Evolutionary conservation across 2,113 vertebrate species (phyloP).

Genomic region (Centropus unirufus): DNA sequence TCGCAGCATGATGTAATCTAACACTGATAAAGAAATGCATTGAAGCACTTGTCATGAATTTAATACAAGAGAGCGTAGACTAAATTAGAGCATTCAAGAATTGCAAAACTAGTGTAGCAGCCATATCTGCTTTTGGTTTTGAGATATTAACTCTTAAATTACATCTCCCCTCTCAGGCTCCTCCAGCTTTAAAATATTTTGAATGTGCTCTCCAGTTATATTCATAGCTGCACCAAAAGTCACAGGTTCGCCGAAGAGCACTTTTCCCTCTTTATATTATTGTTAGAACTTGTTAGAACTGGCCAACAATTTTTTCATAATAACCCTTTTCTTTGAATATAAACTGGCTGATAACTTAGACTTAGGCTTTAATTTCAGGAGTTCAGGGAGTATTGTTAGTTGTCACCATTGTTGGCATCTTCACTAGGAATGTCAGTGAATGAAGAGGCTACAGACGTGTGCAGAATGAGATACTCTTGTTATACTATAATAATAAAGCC

Average conservation of each 20-base stretch:
- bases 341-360: background rate
- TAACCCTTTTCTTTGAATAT: background rate
- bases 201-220: background rate
- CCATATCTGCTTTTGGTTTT: background rate
- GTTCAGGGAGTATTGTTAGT: background rate
- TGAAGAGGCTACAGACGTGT: background rate
- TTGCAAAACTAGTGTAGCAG: background rate
- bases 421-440: background rate
- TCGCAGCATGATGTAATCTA: conserved; percentile 41
- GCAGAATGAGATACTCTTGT: background rate
- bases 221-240: background rate
- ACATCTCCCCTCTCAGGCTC: background rate
- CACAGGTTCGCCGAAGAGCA: background rate
- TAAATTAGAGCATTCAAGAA: conserved; percentile 7
- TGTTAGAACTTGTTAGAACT: background rate
- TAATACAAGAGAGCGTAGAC: background rate
- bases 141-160: background rate
- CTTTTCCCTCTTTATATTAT: background rate
- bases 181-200: background rate
- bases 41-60: conserved; percentile 24
- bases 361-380: background rate
- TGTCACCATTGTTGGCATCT: background rate
- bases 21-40: conserved; percentile 4
- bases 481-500: background rate
- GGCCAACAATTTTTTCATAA: background rate